phyloP scores from a whole-genome alignment of 2,113 vertebrate species.

The Sterna hirundo region DNA sequence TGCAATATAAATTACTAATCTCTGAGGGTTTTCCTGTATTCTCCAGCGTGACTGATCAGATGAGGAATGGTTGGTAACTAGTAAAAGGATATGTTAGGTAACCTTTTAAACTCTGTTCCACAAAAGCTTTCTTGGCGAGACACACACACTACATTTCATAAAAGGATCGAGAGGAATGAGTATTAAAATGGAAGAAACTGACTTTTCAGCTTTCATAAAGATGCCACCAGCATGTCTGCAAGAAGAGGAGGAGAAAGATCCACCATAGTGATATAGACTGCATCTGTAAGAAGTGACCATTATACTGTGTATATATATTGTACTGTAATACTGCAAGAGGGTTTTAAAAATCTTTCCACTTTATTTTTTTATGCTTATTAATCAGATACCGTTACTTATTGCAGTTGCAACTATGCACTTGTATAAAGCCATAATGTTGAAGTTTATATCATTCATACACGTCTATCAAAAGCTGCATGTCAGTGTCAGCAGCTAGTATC shows the following conservation, averaged over 20 bases:
- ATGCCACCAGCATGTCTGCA: constrained; percentile 69
- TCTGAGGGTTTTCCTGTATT: constrained; percentile 64
- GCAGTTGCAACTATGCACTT: constrained; percentile 79
- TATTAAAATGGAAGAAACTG: constrained; percentile 40
- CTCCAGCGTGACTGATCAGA: constrained; percentile 42
- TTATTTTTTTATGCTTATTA: constrained; percentile 80
- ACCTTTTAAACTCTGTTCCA: constrained; percentile 36
- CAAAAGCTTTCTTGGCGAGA: constrained; percentile 56
- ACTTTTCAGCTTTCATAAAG: constrained; percentile 33
- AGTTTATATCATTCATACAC: constrained; percentile 51
- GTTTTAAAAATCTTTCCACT: constrained; percentile 74
- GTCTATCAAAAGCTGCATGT: constrained; percentile 72
- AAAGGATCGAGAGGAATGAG: constrained; percentile 32
- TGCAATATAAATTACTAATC: constrained; percentile 76
- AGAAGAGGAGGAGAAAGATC: constrained; percentile 51
- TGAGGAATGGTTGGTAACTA: constrained; percentile 45
- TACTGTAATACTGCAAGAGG: constrained; percentile 79
- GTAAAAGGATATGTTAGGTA: constrained; percentile 27
- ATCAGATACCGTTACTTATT: constrained; percentile 72
- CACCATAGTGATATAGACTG: constrained; percentile 62
- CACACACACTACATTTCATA: constrained; percentile 74
- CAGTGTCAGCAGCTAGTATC: constrained; percentile 59
- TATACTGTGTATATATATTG: constrained; percentile 75
- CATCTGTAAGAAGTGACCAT: constrained; percentile 73
- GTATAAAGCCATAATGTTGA: constrained; percentile 77